Percentiles rank a stretch among this genome's conserved stretches.
Evolutionary conservation across 1,140 invertebrate species (phyloP).

Genomic region (Amphibalanus amphitrite): DNA sequence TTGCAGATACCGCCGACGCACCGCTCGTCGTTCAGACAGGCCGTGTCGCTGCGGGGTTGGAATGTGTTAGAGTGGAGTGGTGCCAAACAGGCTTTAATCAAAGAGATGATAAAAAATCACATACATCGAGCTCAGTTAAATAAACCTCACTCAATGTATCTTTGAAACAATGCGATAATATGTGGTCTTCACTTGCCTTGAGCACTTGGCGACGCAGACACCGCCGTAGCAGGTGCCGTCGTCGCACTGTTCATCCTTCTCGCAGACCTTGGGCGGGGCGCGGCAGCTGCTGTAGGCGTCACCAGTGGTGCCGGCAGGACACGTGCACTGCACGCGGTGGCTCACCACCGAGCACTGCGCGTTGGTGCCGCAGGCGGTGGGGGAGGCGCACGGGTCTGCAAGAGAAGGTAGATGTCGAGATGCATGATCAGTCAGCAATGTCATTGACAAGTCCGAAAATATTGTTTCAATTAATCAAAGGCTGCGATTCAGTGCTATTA

Average conservation of each 20-base stretch:
- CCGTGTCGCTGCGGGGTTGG: constrained; percentile 39
- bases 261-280: constrained; percentile 42
- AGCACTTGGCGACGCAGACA: constrained; percentile 52
- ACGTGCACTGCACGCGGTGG: constrained; percentile 53
- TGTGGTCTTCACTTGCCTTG: constrained; percentile 37
- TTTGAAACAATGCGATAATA: too few relatives aligned
- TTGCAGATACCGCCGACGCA: constrained; percentile 63
- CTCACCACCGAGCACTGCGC: constrained; percentile 46
- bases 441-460: too few relatives aligned
- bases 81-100: too few relatives aligned
- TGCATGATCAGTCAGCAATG: too few relatives aligned
- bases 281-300: constrained; percentile 54
- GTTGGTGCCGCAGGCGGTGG: constrained; percentile 68
- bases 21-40: constrained; percentile 64
- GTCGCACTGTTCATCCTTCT: constrained; percentile 41
- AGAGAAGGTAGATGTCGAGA: too few relatives aligned
- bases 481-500: too few relatives aligned
- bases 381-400: constrained; percentile 44
- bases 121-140: too few relatives aligned
- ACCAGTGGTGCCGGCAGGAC: constrained; percentile 49
- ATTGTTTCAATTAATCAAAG: too few relatives aligned
- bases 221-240: constrained; percentile 49
- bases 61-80: too few relatives aligned
- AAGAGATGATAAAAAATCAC: too few relatives aligned
- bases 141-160: too few relatives aligned